Evolutionary conservation across 1,140 invertebrate species (phyloP).

Genomic region (Semibalanus balanoides): DNA sequence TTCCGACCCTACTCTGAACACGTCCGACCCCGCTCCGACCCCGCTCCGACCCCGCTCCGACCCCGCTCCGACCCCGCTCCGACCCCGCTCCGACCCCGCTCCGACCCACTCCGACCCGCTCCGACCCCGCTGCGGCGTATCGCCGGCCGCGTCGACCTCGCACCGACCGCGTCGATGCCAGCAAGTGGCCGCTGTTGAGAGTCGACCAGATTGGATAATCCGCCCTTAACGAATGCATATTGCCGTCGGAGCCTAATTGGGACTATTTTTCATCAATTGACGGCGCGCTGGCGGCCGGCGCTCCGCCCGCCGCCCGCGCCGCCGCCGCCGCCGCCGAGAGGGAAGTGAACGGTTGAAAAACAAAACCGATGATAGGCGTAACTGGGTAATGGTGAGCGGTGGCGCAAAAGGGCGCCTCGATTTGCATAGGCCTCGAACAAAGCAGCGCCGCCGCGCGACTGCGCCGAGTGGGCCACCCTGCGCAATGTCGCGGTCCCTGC

Average conservation of each 20-base stretch:
- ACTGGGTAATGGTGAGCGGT: background rate
- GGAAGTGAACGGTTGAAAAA: slow-evolving; percentile 2
- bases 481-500: too few species aligned
- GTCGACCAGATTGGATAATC: background rate
- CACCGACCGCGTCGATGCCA: background rate
- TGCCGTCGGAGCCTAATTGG: background rate
- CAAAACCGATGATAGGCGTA: background rate
- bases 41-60: too few species aligned
- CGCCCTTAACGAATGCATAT: background rate
- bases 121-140: too few species aligned
- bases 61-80: too few species aligned
- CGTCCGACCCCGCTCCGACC: too few species aligned
- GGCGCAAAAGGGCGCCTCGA: background rate
- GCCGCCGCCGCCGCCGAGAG: background rate
- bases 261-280: slow-evolving; percentile 1
- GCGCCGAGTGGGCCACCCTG: too few species aligned
- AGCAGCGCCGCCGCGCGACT: background rate
- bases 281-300: too few species aligned
- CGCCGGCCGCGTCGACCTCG: background rate
- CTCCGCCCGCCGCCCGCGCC: too few species aligned
- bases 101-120: background rate
- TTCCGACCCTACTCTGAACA: too few species aligned
- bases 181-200: background rate
- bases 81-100: too few species aligned
- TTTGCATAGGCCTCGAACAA: background rate